Evolutionary conservation across 2,888 invertebrate genomes (phyloP).

Genomic region (Drosophila kambysellisi): DNA sequence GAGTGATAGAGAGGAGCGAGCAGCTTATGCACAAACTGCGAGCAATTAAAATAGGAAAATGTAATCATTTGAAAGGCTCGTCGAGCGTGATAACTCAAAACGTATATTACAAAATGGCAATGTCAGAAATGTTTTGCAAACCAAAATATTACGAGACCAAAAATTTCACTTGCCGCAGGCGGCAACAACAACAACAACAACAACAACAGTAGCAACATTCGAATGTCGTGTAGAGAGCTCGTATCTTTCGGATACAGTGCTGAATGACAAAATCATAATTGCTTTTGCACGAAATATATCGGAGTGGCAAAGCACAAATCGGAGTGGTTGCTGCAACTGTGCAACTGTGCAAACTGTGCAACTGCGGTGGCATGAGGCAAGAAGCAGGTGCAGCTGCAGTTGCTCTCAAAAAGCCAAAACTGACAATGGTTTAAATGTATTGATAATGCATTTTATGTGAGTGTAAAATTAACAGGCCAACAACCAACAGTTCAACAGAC

Average conservation of each 20-base stretch:
- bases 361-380: not conserved
- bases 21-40: not conserved
- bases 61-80: constrained; percentile 50
- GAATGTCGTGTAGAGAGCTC: constrained; percentile 50
- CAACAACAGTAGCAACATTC: constrained; percentile 15
- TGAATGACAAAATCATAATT: constrained; percentile 82
- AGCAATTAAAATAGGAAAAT: constrained; percentile 33
- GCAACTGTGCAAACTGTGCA: not conserved
- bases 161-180: constrained; percentile 3
- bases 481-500: constrained; percentile 19
- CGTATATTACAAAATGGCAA: constrained; percentile 51
- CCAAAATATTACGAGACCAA: not conserved
- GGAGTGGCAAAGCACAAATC: constrained; percentile 53
- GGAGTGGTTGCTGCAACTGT: constrained; percentile 6
- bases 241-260: constrained; percentile 64
- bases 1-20: not conserved
- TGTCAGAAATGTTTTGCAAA: constrained; percentile 56
- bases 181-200: constrained; percentile 16
- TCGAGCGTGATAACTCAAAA: constrained; percentile 61
- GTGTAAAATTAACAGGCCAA: constrained; percentile 71
- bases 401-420: constrained; percentile 29
- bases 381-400: not conserved
- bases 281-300: constrained; percentile 75
- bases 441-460: constrained; percentile 79
- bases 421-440: constrained; percentile 81